Evolutionary conservation across 2,888 invertebrate genomes (phyloP), one percentile per base, ranked within the genome.

Genomic region (Allygus modestus): DNA sequence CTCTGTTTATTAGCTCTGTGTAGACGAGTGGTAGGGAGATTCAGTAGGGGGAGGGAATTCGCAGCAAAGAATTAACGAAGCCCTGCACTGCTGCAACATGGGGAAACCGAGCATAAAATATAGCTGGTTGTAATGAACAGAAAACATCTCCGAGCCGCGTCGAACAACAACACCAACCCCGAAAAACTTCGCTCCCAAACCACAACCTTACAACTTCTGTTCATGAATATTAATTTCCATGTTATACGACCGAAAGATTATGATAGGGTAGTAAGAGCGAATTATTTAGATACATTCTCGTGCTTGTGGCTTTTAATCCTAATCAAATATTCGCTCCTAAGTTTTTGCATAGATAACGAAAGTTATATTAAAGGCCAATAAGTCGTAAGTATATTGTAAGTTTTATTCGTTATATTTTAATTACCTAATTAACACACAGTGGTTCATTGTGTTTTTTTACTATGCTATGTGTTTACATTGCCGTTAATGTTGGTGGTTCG

Each of bases 41-140:
- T 31, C 1, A 43, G 41, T 17, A 26, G 23, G n/a, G 37, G 37
- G 37, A 37, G 37, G 37, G 9, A 37, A 37, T 37, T 26, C 26
- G 26, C 65, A 26, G 65, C 65, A 65, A 28, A 26, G 65, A 26
- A 54, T 17, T 54, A 54, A 37, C 37, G 37, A 7, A 37, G 73
- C 73, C 73, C 37, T 28, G 37, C 37, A 37, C 73, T 37, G n/a
- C 73, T 43, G 73, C 43, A 4, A 23, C 43, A 43, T 43, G 73
- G 73, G n/a, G 43, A 37, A 37, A 73, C 73, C 23, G 17, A 73
- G 73, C 4, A 41, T 73, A 73, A 73, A 73, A 73, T 73, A 73
- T 73, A 17, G 73, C 43, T 43, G 17, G 43, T 2, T 31, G 73
- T 73, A 73, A 73, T 73, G 73, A 41, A 73, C 43, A 73, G 73